Percentiles rank a stretch among this genome's conserved stretches.
phyloP scores from a whole-genome alignment of 1,140 invertebrate species.

The Ephestia elutella region DNA sequence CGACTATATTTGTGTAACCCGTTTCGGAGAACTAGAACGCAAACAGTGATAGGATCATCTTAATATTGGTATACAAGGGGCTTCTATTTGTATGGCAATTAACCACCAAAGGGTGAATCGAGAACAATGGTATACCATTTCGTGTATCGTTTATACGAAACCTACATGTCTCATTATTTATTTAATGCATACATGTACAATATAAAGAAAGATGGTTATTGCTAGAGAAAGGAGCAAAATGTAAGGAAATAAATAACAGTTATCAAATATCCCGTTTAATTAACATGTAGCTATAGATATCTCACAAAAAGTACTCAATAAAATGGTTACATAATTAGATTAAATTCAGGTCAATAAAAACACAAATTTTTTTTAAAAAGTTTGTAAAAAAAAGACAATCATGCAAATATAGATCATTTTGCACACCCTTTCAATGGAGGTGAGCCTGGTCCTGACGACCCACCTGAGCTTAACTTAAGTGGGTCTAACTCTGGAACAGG shows the following conservation, averaged over 20 bases:
- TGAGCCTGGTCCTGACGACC: not conserved
- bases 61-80: not conserved
- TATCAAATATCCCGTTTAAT: no score
- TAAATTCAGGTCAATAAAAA: not conserved
- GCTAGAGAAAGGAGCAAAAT: not conserved
- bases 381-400: not conserved
- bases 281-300: no score
- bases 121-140: no score
- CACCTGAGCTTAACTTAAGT: constrained; percentile 55
- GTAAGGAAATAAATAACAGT: no score
- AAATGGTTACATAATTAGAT: no score
- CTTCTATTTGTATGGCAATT: not conserved
- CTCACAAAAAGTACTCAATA: no score
- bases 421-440: not conserved
- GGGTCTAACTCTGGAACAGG: constrained; percentile 80
- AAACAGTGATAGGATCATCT: not conserved
- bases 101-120: not conserved
- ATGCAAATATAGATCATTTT: not conserved
- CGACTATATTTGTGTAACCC: not conserved
- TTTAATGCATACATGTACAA: no score
- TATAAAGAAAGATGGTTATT: no score
- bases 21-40: not conserved
- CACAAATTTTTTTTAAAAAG: not conserved
- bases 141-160: no score
- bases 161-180: no score